Base-by-base conservation (phyloP, 23 tunicate species). In the Corella eumyota region DNA sequence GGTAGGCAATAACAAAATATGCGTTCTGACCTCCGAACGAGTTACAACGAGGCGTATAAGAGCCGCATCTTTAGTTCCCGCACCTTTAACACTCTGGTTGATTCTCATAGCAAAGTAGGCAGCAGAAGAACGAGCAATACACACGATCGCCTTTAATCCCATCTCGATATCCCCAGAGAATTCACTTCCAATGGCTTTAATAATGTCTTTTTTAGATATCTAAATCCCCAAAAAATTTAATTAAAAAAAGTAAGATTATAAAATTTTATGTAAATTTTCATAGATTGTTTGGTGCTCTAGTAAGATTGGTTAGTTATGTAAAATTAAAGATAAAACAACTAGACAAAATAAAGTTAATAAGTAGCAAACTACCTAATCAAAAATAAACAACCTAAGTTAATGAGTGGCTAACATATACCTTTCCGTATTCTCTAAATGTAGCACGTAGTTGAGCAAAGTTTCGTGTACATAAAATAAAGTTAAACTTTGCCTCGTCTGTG, bases 401-500 rank as follows among this genome's bases (percentile, higher is more conserved):
- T 15, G 13, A 11, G 15, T 9, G 13, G 13, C 48, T 15, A 23
- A 34, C 28, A 17, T 29, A 36, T 2, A 78, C 86, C 70, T 78
- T 70, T 20, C 70, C 20, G 52, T 78, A 78, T 32, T 69, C 70
- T 25, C 55, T 55, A 63, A 78, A 78, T 21, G 62, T 69, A 2
- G 67, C 79, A 9, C 79, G 67, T 15, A 80, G 55, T 49, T 80
- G 90, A 20, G 67, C 45, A 45, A 35, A 53, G 35, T 68, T 71
- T 34, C 79, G 34, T 7, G 55, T 53, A 45, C 68, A 58, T 61
- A 80, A 32, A 3, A 80, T 58, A 28, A 47, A 45, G 64, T 65
- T 71, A 68, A 80, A 80, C 26, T 71, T 57, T 19, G 67, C 50
- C 57, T 80, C 90, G 38, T 80, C 79, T 24, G 90, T 80, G 17